Percentiles rank a stretch among this genome's conserved stretches.
Conservation (phyloP, 2,888 invertebrate species). For the Xylota segnis region DNA sequence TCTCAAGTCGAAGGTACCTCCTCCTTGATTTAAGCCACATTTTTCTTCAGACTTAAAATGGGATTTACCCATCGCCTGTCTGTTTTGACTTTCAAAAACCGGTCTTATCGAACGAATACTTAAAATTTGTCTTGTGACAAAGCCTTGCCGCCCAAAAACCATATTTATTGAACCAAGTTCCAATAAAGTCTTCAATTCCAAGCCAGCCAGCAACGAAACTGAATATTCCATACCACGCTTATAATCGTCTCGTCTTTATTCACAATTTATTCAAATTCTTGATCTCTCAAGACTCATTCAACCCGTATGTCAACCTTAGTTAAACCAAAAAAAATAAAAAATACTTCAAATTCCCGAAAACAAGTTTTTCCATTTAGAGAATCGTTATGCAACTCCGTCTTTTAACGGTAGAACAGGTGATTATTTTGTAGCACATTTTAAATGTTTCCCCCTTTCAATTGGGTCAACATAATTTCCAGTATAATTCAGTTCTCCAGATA, state of each 20-base stretch:
- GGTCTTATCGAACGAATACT: background rate
- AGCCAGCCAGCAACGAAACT: background rate
- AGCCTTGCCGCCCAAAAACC: background rate
- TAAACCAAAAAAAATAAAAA: background rate
- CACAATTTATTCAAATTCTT: background rate
- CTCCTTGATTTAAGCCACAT: no score
- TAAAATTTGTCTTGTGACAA: background rate
- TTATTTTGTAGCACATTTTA: constrained; percentile 22
- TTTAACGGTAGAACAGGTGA: constrained; percentile 42
- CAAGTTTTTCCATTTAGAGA: constrained; percentile 11
- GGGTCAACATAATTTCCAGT: constrained; percentile 15
- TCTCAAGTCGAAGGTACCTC: no score
- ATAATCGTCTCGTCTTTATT: background rate
- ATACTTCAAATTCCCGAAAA: constrained; percentile 20
- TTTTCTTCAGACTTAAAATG: no score
- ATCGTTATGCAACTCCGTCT: background rate
- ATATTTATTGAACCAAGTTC: background rate
- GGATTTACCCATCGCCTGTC: no score
- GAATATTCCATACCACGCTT: background rate
- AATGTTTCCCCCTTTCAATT: constrained; percentile 15
- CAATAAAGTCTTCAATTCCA: background rate
- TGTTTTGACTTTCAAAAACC: background rate
- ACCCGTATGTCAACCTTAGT: background rate
- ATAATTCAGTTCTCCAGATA: constrained; percentile 5
- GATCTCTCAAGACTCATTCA: background rate